Evolutionary conservation across 2,113 vertebrate species (phyloP).

Genomic region (Vulpes vulpes): DNA sequence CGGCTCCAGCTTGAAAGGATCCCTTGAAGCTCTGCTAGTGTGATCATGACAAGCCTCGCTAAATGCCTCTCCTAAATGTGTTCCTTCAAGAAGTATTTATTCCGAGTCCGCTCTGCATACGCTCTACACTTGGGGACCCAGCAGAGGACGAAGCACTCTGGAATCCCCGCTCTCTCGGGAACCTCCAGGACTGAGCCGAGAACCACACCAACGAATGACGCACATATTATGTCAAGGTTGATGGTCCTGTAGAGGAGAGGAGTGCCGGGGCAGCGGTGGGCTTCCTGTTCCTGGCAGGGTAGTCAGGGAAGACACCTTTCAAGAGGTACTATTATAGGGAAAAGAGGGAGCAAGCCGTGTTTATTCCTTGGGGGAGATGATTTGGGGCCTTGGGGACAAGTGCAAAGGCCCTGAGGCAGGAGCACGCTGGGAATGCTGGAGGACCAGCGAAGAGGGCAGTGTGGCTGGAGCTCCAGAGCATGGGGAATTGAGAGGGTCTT

Average conservation of each 20-base stretch:
- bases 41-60: accelerated
- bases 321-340: not conserved
- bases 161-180: not conserved
- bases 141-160: accelerated
- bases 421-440: accelerated
- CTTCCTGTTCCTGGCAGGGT: not conserved
- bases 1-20: not conserved
- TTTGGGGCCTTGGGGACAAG: not conserved
- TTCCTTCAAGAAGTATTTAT: not conserved
- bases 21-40: not conserved
- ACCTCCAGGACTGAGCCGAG: not conserved
- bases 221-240: accelerated
- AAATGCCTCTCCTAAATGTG: not conserved
- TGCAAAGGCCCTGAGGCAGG: not conserved
- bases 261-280: not conserved
- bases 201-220: not conserved
- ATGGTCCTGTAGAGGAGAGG: not conserved
- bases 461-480: not conserved
- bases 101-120: accelerated
- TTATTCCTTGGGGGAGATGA: not conserved
- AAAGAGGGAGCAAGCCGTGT: not conserved
- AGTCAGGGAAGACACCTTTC: not conserved
- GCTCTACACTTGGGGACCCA: not conserved
- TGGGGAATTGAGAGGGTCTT: no score
- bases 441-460: accelerated